A percentile compares a stretch with the other conserved stretches of the same genome.
Evolutionary conservation across 2,797 vertebrate species (phyloP).

Genomic region (Xiphophorus birchmanni): DNA sequence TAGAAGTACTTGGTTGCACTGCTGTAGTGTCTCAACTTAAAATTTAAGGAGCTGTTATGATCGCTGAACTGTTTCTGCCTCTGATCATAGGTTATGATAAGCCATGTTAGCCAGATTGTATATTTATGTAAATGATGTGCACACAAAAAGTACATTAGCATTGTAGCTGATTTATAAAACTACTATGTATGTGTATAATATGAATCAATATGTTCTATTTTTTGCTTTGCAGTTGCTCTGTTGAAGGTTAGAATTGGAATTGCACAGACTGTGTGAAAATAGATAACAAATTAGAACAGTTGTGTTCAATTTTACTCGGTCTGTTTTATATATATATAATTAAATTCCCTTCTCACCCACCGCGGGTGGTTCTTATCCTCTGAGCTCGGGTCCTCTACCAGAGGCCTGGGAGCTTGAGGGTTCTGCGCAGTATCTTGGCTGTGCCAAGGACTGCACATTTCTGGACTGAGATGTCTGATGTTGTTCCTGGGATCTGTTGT

Average conservation of each 20-base stretch:
- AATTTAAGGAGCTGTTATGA: conserved; percentile 25
- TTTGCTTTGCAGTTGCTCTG: conserved; percentile 5
- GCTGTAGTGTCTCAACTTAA: conserved; percentile 13
- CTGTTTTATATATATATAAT: not conserved
- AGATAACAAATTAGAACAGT: not conserved
- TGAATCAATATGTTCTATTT: conserved; percentile 33
- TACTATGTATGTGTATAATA: conserved; percentile 5
- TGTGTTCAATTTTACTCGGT: not conserved
- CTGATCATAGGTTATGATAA: conserved; percentile 37
- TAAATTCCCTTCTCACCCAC: too few species aligned
- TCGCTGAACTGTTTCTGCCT: conserved; percentile 18
- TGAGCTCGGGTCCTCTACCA: too few species aligned
- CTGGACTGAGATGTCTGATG: too few species aligned
- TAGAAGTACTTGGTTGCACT: not conserved
- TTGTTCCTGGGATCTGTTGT: too few species aligned
- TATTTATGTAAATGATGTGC: conserved; percentile 16
- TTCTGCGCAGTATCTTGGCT: too few species aligned
- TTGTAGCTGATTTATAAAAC: not conserved
- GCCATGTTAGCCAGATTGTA: conserved; percentile 23
- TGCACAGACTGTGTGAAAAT: not conserved
- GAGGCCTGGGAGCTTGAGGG: too few species aligned
- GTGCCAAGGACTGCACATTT: too few species aligned
- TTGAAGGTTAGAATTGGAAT: conserved; percentile 5
- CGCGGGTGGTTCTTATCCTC: too few species aligned
- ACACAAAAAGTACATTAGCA: conserved; percentile 4